Evolutionary conservation across 2,797 vertebrate genomes (phyloP), one percentile per base, ranked within the genome.

Genomic region (Accipiter superciliosus): DNA sequence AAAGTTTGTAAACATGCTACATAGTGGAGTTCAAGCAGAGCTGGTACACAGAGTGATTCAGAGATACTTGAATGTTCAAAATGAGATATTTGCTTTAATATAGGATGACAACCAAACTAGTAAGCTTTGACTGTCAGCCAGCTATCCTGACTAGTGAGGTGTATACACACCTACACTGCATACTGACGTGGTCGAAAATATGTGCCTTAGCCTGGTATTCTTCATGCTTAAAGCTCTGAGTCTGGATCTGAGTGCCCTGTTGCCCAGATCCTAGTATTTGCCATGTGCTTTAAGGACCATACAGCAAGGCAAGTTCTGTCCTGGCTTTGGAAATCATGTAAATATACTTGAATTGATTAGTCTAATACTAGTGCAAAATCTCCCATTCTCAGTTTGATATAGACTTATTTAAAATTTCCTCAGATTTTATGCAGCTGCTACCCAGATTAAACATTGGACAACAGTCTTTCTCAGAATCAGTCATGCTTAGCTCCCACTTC

Each of bases 361-460:
- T n/a, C 21, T 72, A 39, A 84, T 37, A 81, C 10, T 49, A 73
- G 20, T 22, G 3, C 35, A 55, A 61, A 2, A 4, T 0, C 0
- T 0, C 0, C 2, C 4, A 9, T 61, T 39, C 8, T 84, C 26
- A 15, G 4, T 69, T 87, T 76, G 31, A 58, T 94, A 65, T 44
- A 72, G 42, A 39, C 4, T 92, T 89, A 53, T 83, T 77, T 89
- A 4, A 83, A 55, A 74, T 92, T 78, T 94, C 45, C 37, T 81
- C 55, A 65, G 33, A 40, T 87, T 91, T 87, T 65, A 45, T 79
- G 35, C 72, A 94, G 39, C 65, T 90, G 53, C 50, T 94, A 55
- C 50, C 26, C 66, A 76, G 69, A 61, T 62, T 74, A 89, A 94
- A 76, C 17, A 40, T 7, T 71, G 50, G 53, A 78, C 44, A 90